These are phyloP conservation scores for Myzus persicae DNA, from an alignment of 1,140 invertebrate species.

Conservation along the genomic window DNA sequence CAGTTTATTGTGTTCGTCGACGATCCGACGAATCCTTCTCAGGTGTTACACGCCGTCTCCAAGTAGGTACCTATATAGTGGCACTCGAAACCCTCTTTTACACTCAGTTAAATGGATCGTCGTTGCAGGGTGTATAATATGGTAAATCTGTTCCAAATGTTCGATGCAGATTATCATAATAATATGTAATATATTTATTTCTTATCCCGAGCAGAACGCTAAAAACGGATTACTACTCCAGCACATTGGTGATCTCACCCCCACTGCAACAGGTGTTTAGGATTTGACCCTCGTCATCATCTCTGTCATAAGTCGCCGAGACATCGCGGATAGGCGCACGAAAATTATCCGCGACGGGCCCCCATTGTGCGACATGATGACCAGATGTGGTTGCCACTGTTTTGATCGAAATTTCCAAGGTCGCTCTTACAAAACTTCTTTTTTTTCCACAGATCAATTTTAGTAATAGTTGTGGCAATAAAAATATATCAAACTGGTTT, in stretches of 20 bases:
- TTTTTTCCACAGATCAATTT: neutral
- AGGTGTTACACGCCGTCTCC: neutral
- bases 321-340: neutral
- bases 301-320: constrained; percentile 40
- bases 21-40: constrained; percentile 20
- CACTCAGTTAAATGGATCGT: neutral
- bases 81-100: neutral
- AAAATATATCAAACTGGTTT: neutral
- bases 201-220: neutral
- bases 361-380: neutral
- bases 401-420: neutral
- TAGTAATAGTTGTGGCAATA: neutral
- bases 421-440: neutral
- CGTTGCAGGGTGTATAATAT: no score
- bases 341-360: neutral
- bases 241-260: neutral
- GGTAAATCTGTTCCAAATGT: constrained; percentile 13
- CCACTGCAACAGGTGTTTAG: constrained; percentile 32
- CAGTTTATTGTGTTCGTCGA: constrained; percentile 34
- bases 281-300: constrained; percentile 42
- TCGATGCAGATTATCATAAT: constrained; percentile 32
- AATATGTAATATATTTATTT: neutral
- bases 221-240: constrained; percentile 27
- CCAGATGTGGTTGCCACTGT: constrained; percentile 33
- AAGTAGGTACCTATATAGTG: neutral